A percentile compares a stretch with the other conserved stretches of the same genome.
Conservation (phyloP, 2,888 invertebrate genomes). For the Hirtodrosophila alboralis region DNA sequence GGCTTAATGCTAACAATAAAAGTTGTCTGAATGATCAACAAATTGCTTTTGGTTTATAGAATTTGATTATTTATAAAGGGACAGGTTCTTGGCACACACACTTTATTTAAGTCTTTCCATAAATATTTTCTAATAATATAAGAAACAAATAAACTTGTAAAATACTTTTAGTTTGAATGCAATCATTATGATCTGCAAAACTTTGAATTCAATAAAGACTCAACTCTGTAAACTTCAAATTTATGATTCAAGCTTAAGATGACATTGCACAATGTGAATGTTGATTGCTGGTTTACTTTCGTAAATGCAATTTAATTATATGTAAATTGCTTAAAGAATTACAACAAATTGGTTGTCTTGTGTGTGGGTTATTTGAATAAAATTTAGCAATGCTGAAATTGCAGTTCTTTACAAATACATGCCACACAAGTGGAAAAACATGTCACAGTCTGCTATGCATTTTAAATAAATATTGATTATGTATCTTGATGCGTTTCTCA, state of each 20-base stretch:
- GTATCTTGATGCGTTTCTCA: constrained; percentile 22
- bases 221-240: not conserved
- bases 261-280: constrained; percentile 16
- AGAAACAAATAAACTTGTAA: too few species aligned
- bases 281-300: constrained; percentile 14
- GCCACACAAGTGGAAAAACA: constrained; percentile 33
- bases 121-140: too few species aligned
- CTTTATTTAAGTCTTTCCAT: too few species aligned
- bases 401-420: not conserved
- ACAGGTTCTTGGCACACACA: too few species aligned
- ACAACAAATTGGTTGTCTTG: constrained; percentile 23
- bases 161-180: too few species aligned
- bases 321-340: constrained; percentile 47
- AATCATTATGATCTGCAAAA: too few species aligned
- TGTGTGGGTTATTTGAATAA: constrained; percentile 5
- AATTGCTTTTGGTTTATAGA: too few species aligned
- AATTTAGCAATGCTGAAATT: constrained; percentile 8
- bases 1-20: too few species aligned
- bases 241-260: constrained; percentile 7
- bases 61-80: too few species aligned
- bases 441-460: constrained; percentile 1
- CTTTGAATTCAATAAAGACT: not conserved
- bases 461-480: constrained; percentile 36
- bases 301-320: constrained; percentile 34
- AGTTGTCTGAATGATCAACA: too few species aligned